Evolutionary conservation across 2,888 invertebrate species (phyloP).

Genomic region (Graphium colonna): DNA sequence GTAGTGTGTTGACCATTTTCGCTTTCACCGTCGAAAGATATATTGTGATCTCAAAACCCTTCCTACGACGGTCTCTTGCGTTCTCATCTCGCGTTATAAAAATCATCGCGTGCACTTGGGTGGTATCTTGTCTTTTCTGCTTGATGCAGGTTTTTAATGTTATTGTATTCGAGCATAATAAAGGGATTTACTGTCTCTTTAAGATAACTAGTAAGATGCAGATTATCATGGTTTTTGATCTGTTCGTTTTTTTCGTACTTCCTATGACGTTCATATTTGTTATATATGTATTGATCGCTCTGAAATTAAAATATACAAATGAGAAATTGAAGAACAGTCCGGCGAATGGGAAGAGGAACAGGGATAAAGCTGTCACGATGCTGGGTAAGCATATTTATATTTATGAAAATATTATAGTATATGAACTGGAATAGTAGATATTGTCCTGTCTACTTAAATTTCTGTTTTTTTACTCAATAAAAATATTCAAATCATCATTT

Average conservation of each 20-base stretch:
- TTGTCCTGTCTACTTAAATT: too few relatives aligned
- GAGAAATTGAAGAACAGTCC: conserved; percentile 73
- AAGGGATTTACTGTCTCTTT: conserved; percentile 60
- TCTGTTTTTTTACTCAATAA: too few relatives aligned
- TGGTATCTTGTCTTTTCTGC: conserved; percentile 84
- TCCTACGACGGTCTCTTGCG: conserved; percentile 87
- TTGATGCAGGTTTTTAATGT: conserved; percentile 81
- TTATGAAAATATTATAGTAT: too few relatives aligned
- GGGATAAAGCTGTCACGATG: conserved; percentile 87
- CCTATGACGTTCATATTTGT: conserved; percentile 91
- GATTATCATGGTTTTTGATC: conserved; percentile 76
- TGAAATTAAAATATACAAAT: conserved; percentile 82
- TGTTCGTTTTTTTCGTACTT: conserved; percentile 89
- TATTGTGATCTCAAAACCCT: conserved; percentile 91
- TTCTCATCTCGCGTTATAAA: conserved; percentile 89
- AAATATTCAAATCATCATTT: too few relatives aligned
- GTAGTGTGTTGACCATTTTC: conserved; percentile 90
- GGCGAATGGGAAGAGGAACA: conserved; percentile 57
- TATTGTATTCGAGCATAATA: conserved; percentile 54
- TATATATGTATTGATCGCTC: conserved; percentile 87
- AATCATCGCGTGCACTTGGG: conserved; percentile 86
- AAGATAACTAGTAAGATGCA: conserved; percentile 44
- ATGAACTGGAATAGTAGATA: too few relatives aligned
- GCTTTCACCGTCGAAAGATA: conserved; percentile 94
- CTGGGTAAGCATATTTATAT: too few relatives aligned